Percentiles rank a stretch among this genome's conserved stretches.
These are phyloP conservation scores for Helicoverpa armigera DNA, from an alignment of 1,140 invertebrate species.

Conservation along the genomic window DNA sequence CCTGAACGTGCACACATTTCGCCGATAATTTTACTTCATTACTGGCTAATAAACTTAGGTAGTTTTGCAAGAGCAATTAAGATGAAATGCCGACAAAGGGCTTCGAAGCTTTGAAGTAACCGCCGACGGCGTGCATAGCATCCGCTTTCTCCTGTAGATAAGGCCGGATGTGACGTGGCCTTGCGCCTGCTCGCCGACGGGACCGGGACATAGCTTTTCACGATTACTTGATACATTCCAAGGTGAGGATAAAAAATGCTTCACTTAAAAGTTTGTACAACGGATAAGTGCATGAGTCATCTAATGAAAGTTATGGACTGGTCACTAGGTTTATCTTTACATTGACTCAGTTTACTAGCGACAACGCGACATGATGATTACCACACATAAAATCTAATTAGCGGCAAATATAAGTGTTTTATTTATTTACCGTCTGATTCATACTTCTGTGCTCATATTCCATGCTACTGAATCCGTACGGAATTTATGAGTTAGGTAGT, in stretches of 20 bases:
- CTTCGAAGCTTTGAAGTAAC: conserved; percentile 71
- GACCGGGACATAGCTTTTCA: conserved; percentile 75
- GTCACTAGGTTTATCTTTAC: conserved; percentile 43
- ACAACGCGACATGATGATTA: conserved; percentile 30
- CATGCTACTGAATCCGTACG: conserved; percentile 55
- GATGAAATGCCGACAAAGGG: conserved; percentile 72
- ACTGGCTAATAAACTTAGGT: conserved; percentile 58
- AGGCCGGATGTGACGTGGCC: conserved; percentile 81
- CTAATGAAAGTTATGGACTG: conserved; percentile 52
- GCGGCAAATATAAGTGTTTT: conserved; percentile 45
- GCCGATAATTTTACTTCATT: conserved; percentile 57
- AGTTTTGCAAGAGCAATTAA: conserved; percentile 78
- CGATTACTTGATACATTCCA: conserved; percentile 83
- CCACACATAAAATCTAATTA: conserved; percentile 42
- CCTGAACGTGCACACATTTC: conserved; percentile 50
- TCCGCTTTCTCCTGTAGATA: conserved; percentile 81
- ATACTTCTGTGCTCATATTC: conserved; percentile 39
- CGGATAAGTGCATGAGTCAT: conserved; percentile 59
- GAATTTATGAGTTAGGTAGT: conserved; percentile 56
- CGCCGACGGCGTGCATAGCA: conserved; percentile 63
- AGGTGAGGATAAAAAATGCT: conserved; percentile 65
- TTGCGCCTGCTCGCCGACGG: conserved; percentile 60
- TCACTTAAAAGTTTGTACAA: conserved; percentile 60
- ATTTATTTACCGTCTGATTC: conserved; percentile 44
- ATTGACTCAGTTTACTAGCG: conserved; percentile 38